Conservation (phyloP, 2,797 vertebrate genomes). For the Pseudotriccus pelzelni region DNA sequence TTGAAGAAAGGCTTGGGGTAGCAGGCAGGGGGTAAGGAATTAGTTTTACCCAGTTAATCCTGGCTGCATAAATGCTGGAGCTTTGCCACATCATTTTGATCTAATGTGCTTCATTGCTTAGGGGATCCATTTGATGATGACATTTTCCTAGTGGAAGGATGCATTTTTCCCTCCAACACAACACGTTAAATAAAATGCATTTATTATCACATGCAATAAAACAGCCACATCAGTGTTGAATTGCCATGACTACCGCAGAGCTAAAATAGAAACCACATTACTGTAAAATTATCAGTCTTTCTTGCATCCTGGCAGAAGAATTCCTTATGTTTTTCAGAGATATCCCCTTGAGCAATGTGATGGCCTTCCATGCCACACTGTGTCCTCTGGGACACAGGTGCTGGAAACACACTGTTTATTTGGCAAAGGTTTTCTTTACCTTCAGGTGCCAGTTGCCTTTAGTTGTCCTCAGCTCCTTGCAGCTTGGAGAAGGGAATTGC, state of each 20-base stretch:
- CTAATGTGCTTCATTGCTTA: neutral
- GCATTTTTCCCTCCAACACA: neutral
- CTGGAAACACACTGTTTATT: neutral
- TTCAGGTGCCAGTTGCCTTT: neutral
- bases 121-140: neutral
- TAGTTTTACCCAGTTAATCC: neutral
- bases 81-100: slow-evolving; percentile 11
- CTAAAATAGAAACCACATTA: slow-evolving; percentile 33
- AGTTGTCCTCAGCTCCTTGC: neutral
- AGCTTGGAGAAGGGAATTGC: neutral
- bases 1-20: neutral
- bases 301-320: slow-evolving; percentile 1
- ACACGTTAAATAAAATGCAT: slow-evolving; percentile 5
- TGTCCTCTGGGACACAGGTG: neutral
- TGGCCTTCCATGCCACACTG: neutral
- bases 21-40: slow-evolving; percentile 18
- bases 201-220: neutral
- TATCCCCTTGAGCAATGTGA: neutral
- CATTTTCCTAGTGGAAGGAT: slow-evolving; percentile 1
- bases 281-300: neutral
- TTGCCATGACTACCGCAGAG: neutral
- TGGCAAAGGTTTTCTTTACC: neutral
- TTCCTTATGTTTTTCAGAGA: slow-evolving; percentile 1
- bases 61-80: slow-evolving; percentile 2
- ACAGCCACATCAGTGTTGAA: neutral